A percentile compares a stretch with the other conserved stretches of the same genome.
These are phyloP conservation scores for Dicrostonyx torquatus DNA, from an alignment of 2,797 vertebrate species.

Conservation along the genomic window DNA sequence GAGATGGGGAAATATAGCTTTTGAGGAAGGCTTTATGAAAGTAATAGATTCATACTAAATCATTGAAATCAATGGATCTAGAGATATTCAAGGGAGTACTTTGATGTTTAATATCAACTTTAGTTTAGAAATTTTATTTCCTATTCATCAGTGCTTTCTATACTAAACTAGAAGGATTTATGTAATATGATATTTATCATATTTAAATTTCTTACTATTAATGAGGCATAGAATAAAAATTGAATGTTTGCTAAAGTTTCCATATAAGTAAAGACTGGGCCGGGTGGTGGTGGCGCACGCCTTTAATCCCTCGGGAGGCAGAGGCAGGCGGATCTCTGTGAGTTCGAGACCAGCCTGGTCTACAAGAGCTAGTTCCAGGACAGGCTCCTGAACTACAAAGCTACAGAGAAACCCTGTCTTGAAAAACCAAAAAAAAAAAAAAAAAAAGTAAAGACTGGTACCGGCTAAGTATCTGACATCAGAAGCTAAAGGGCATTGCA, in stretches of 20 bases:
- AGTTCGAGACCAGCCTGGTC: no score
- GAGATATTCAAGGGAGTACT: not conserved
- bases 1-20: not conserved
- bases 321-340: no score
- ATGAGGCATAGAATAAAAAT: not conserved
- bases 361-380: no score
- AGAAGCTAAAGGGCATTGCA: not conserved
- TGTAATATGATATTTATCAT: not conserved
- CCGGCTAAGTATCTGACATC: not conserved
- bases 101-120: slow-evolving; percentile 28
- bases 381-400: no score
- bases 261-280: no score
- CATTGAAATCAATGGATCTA: not conserved
- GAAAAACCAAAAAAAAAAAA: no score
- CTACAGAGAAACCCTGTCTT: no score
- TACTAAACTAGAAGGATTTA: not conserved
- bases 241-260: slow-evolving; percentile 6
- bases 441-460: not conserved
- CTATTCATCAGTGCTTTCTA: slow-evolving; percentile 36
- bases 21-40: not conserved
- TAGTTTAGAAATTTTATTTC: not conserved
- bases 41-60: not conserved
- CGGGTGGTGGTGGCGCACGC: no score
- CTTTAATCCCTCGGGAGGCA: no score
- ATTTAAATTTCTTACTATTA: slow-evolving; percentile 28